These are phyloP conservation scores for Cololabis saira DNA, from an alignment of 2,113 vertebrate species.

Conservation along the genomic window DNA sequence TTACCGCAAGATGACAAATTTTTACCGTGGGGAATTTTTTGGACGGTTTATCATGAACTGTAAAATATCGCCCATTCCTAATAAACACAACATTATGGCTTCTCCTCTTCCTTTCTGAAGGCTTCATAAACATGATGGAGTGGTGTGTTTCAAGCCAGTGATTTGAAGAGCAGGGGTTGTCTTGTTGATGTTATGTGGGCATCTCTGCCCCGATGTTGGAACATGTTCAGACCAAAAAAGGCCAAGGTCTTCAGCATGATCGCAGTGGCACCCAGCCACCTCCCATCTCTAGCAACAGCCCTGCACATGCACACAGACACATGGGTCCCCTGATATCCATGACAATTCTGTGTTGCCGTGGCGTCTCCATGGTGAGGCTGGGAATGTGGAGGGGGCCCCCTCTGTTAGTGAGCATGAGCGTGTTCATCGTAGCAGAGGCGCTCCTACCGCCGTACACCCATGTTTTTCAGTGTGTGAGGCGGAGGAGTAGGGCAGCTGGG, in stretches of 20 bases:
- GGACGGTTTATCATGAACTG: no score
- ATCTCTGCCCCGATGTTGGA: constrained; percentile 51
- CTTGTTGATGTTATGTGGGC: constrained; percentile 26
- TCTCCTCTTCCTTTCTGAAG: constrained; percentile 9
- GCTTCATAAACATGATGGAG: constrained; percentile 14
- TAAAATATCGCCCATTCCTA: no score
- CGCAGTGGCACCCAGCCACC: constrained; percentile 55
- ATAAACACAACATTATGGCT: constrained; percentile 16
- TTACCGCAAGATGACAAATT: no score
- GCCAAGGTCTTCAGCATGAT: constrained; percentile 75
- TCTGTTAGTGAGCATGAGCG: constrained; percentile 69
- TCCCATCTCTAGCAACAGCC: constrained; percentile 55
- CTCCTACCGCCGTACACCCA: constrained; percentile 59
- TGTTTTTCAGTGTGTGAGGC: constrained; percentile 62
- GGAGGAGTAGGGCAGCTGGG: constrained; percentile 80
- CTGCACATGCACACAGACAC: constrained; percentile 47
- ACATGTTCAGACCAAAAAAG: constrained; percentile 67
- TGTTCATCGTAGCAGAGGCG: constrained; percentile 57
- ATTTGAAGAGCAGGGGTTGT: constrained; percentile 19
- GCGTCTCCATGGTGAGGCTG: constrained; percentile 86
- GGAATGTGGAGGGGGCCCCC: constrained; percentile 80
- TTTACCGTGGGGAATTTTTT: no score
- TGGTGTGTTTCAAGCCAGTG: constrained; percentile 41
- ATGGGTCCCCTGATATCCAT: constrained; percentile 88
- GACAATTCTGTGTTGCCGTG: constrained; percentile 88